Evolutionary conservation across 2,797 vertebrate genomes (phyloP), one percentile per base, ranked within the genome.

Genomic region (Bradypus variegatus): DNA sequence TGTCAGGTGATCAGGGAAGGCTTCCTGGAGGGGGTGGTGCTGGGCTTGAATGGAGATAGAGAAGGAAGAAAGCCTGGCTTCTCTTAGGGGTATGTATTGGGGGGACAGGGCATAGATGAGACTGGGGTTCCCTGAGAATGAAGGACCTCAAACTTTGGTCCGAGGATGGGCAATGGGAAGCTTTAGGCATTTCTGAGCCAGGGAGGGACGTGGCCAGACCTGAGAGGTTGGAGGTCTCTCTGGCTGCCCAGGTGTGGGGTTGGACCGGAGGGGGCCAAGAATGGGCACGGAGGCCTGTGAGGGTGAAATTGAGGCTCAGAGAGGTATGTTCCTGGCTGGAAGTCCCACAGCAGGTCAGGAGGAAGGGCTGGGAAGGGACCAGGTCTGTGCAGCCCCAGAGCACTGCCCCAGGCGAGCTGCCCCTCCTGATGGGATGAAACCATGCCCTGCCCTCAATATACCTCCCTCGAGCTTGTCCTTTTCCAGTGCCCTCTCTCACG

Each of bases 141-240:
- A 8, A 79, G 58, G 62, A 36, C 55, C 33, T 41, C 69, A 18
- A 45, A 9, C 50, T 25, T 38, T 70, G 27, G 65, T 7, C 23
- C 0, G 5, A 16, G 45, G 23, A 14, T 6, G 2, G 13, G 4
- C 7, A 7, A 6, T 21, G 38, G 29, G 29, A 45, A n/a, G 81
- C 48, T 27, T 45, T 0, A 53, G 64, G 64, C 6, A 2, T 41
- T 91, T 79, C 70, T 55, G 60, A 75, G 72, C 48, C 79, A 50
- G 12, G 25, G 15, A 36, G 8, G 38, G 48, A 36, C 45, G 5
- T 11, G 18, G 29, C 45, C 87, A 73, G 76, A 21, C 11, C 36
- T 2, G 45, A 21, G 11, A 36, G 6, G 19, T 19, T 31, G 23
- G 41, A 27, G 21, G 65, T 73, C 91, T 23, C 78, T 58, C 36